Evolutionary conservation across 1,140 invertebrate species (phyloP), one percentile per base, ranked within the genome.

Genomic region (Aphelinus atriplicis): DNA sequence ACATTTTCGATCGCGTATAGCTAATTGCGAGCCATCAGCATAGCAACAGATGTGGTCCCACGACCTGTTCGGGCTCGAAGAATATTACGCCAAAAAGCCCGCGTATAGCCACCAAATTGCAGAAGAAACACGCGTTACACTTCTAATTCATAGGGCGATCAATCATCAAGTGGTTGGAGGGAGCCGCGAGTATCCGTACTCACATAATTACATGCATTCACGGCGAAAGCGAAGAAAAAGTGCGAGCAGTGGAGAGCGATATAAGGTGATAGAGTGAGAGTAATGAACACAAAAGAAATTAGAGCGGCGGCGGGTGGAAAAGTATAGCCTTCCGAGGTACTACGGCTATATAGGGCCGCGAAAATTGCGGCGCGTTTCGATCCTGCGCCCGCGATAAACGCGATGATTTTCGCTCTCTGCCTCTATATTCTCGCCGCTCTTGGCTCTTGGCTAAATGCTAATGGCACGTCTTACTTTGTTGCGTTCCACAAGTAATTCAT

Each of bases 361-460:
- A 70, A 70, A 61, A 70, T 70, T 60, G 53, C 68, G 45, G 26
- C 43, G n/a, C 7, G n/a, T 56, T 70, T 61, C 57, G 57, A 70
- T 70, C 57, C 46, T 51, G 48, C 1, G n/a, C n/a, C 26, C 7
- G 1, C 26, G 67, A 70, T 70, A 69, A 60, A 50, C 46, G 47
- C 48, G 48, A 56, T n/a, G 10, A 26, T 68, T 58, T 48, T 68
- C 7, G 1, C 45, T 46, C 46, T 1, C 7, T 10, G 10, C 42
- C 10, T 48, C 4, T 57, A 57, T 3, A 7, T 57, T 42, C 5
- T 55, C 7, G 1, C 45, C 6, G 50, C 45, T 55, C 47, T 71
- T 55, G 48, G n/a, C 48, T 58, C n/a, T 47, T 48, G 7, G 10
- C 2, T 61, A 42, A 48, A 72, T 65, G 53, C 26, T 48, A 72